Evolutionary conservation across 2,888 invertebrate species (phyloP), one percentile per base, ranked within the genome.

Genomic region (Diarsia mendica): DNA sequence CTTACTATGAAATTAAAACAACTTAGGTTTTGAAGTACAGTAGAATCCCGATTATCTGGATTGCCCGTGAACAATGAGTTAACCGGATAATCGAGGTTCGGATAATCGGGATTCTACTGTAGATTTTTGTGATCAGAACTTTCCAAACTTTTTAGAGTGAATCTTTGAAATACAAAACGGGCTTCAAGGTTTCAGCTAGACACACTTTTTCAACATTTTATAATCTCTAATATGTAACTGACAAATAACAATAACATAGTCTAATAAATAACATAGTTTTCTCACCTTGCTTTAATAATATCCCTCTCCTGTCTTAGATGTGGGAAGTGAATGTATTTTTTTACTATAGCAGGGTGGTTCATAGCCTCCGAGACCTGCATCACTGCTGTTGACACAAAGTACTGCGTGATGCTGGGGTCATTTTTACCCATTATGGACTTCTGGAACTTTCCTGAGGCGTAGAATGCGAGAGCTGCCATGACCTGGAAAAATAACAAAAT

Each of bases 241-340:
- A n/a, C n/a, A n/a, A n/a, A n/a, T n/a, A n/a, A n/a, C n/a, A n/a
- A n/a, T n/a, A n/a, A n/a, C n/a, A n/a, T n/a, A n/a, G n/a, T n/a
- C n/a, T n/a, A n/a, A n/a, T n/a, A n/a, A n/a, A n/a, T n/a, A n/a
- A n/a, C n/a, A 23, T 53, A 0, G 3, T 20, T 20, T 4, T 46
- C 87, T 83, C 79, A 95, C 96, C 93, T 94, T 79, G 93, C 92
- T 84, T 96, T 96, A 53, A 96, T 91, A 77, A 93, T 88, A 85
- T 96, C 95, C 48, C 96, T 89, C 70, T 96, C 96, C 58, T 92
- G 90, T n/a, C 93, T 92, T 23, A 96, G 84, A 89, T 96, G 96
- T 20, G 96, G 96, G 72, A 95, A 96, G 80, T 96, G 96, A 74
- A 96, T 95, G 78, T 96, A 95, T 74, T 96, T 96, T 85, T 95